phyloP scores from a whole-genome alignment of 2,888 invertebrate species.

The Netelia fuscicornis region DNA sequence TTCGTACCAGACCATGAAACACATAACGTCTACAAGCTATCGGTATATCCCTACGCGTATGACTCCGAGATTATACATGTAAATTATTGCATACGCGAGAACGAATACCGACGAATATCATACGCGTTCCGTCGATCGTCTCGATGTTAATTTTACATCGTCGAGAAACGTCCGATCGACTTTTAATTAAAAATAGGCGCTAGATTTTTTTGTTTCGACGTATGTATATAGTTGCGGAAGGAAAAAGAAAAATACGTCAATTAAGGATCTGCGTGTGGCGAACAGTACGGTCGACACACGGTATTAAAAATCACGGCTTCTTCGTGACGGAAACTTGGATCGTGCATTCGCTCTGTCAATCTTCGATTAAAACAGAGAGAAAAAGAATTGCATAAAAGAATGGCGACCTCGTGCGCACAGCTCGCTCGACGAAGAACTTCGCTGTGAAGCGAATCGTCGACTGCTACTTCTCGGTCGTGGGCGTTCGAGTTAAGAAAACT shows the following conservation, averaged over 20 bases:
- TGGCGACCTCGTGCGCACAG: constrained; percentile 12
- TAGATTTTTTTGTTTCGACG: not conserved
- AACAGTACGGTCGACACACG: constrained; percentile 12
- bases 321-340: constrained; percentile 72
- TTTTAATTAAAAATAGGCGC: constrained; percentile 16
- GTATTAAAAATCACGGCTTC: constrained; percentile 16
- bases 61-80: constrained; percentile 11
- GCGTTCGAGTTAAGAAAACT: constrained; percentile 61
- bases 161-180: constrained; percentile 1
- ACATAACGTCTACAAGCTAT: not conserved
- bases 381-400: constrained; percentile 29
- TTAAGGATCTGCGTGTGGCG: constrained; percentile 20
- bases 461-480: constrained; percentile 39
- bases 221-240: too few species aligned
- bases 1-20: constrained; percentile 7
- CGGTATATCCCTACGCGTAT: not conserved
- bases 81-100: constrained; percentile 8
- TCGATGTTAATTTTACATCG: constrained; percentile 16
- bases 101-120: not conserved
- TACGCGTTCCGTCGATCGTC: not conserved
- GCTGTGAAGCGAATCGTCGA: constrained; percentile 41
- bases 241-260: constrained; percentile 19
- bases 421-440: constrained; percentile 33
- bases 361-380: constrained; percentile 64
- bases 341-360: constrained; percentile 71